Evolutionary conservation across 2,113 vertebrate species (phyloP).

Genomic region (Phainopepla nitens): DNA sequence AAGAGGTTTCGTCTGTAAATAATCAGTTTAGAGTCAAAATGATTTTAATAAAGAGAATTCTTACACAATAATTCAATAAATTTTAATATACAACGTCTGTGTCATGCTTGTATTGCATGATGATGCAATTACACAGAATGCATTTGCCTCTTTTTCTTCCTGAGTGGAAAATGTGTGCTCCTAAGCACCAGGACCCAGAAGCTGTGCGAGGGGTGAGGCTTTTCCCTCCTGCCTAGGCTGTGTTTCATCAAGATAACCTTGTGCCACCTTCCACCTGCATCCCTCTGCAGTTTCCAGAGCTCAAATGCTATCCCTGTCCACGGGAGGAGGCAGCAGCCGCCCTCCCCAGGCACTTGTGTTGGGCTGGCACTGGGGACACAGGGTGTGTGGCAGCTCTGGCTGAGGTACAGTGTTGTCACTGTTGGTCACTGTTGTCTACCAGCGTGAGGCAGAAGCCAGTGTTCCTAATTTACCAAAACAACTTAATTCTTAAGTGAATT

Average conservation of each 20-base stretch:
- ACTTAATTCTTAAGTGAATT: background rate
- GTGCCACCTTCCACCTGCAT: background rate
- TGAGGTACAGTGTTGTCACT: background rate
- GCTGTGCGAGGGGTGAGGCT: rapidly evolving
- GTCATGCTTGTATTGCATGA: background rate
- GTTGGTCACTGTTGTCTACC: background rate
- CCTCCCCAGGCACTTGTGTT: background rate
- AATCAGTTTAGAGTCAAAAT: constrained; percentile 75
- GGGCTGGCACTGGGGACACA: background rate
- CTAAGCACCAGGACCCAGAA: background rate
- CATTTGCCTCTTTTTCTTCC: background rate
- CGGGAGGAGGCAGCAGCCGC: background rate
- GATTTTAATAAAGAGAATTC: constrained; percentile 77
- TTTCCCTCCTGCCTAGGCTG: background rate
- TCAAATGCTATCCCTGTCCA: background rate
- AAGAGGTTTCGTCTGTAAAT: constrained; percentile 80
- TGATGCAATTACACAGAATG: background rate
- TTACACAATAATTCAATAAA: constrained; percentile 77
- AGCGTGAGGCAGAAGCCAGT: background rate
- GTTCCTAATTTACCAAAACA: background rate
- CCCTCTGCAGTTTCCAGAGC: background rate
- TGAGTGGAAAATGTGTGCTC: rapidly evolving
- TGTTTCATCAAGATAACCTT: background rate
- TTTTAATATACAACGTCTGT: constrained; percentile 63
- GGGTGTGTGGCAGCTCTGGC: rapidly evolving